Percentiles rank a stretch among this genome's conserved stretches.
These are phyloP conservation scores for Vulpes lagopus DNA, from an alignment of 2,113 vertebrate species.

Conservation along the genomic window DNA sequence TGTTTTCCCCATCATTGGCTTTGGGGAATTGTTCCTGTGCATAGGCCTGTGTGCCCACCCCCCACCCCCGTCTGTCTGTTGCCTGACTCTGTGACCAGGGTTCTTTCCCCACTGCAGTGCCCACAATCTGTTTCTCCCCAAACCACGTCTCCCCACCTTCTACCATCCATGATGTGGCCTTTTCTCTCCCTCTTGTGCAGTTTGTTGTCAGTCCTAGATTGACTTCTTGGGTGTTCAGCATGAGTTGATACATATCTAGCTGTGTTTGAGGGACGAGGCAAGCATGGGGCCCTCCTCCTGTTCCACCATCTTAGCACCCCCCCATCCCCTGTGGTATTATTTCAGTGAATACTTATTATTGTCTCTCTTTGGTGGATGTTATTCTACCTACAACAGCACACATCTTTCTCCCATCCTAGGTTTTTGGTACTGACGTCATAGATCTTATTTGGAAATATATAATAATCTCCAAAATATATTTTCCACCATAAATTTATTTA, in stretches of 20 bases:
- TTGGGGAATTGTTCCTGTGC: background rate
- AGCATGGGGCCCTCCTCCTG: background rate
- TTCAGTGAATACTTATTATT: background rate
- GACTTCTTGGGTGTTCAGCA: background rate
- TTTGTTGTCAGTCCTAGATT: background rate
- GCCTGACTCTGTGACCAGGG: background rate
- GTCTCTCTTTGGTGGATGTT: background rate
- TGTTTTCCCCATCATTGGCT: background rate
- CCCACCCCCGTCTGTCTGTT: background rate
- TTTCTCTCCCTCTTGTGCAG: background rate
- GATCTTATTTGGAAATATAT: background rate
- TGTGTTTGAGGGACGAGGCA: background rate
- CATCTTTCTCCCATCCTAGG: background rate
- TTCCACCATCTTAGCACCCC: background rate
- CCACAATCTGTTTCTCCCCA: background rate
- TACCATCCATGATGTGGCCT: background rate
- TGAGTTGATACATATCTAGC: background rate
- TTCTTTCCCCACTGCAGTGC: background rate
- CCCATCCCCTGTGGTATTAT: background rate
- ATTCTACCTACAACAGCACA: background rate
- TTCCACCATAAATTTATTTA: background rate
- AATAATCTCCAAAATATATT: background rate
- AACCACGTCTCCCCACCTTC: background rate
- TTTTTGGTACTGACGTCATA: background rate
- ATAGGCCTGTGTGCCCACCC: background rate